A percentile compares a stretch with the other conserved stretches of the same genome.
These are phyloP conservation scores for Serranus cabrilla DNA, from an alignment of 2,797 vertebrate species.

Conservation along the genomic window DNA sequence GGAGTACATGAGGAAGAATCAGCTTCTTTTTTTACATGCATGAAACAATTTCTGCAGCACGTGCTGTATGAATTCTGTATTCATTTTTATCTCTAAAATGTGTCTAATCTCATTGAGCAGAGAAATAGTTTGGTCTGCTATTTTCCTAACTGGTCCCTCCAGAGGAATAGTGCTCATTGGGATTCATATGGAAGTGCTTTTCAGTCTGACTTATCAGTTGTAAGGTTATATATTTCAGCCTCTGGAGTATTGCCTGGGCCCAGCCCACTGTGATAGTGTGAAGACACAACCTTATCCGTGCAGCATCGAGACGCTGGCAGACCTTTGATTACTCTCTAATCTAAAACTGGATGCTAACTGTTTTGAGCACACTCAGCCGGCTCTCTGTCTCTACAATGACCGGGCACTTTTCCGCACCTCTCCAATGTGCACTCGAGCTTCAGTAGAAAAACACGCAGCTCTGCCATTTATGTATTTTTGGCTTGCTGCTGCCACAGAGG, in stretches of 20 bases:
- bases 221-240: slow-evolving; percentile 66
- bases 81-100: neutral
- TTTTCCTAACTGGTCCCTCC: slow-evolving; percentile 22
- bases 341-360: slow-evolving; percentile 62
- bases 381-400: slow-evolving; percentile 38
- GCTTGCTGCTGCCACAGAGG: slow-evolving; percentile 10
- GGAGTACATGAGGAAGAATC: neutral
- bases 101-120: slow-evolving; percentile 23
- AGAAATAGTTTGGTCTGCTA: slow-evolving; percentile 16
- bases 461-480: slow-evolving; percentile 26
- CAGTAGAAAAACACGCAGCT: slow-evolving; percentile 26
- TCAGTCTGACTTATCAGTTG: slow-evolving; percentile 53
- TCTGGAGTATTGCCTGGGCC: slow-evolving; percentile 50
- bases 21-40: slow-evolving; percentile 3
- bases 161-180: slow-evolving; percentile 41
- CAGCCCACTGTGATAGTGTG: slow-evolving; percentile 38
- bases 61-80: neutral
- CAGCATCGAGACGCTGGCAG: slow-evolving; percentile 48
- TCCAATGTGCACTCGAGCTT: slow-evolving; percentile 39
- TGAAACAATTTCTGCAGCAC: neutral
- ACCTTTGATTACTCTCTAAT: slow-evolving; percentile 69
- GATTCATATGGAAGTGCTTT: slow-evolving; percentile 41
- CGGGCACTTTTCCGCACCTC: slow-evolving; percentile 28
- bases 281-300: slow-evolving; percentile 59
- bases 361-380: slow-evolving; percentile 52